Evolutionary conservation across 1,140 invertebrate species (phyloP).

Genomic region (Leguminivora glycinivorella): DNA sequence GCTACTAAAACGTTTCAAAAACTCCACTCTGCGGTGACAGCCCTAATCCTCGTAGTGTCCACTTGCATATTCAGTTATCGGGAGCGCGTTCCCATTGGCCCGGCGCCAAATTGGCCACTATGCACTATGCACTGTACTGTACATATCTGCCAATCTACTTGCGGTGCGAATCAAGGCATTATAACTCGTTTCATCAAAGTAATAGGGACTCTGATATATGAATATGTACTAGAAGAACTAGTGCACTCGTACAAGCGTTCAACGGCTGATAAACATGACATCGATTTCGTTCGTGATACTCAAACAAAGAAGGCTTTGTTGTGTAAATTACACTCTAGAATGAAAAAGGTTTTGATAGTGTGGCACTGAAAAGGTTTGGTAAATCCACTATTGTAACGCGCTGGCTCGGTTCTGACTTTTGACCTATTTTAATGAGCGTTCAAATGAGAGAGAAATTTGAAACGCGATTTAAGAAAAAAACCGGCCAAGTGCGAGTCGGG

Average conservation of each 20-base stretch:
- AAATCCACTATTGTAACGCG: not conserved
- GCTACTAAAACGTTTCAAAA: constrained; percentile 24
- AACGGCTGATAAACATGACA: constrained; percentile 33
- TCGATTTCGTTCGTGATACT: constrained; percentile 11
- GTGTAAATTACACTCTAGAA: not conserved
- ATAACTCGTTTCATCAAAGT: not conserved
- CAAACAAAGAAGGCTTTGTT: constrained; percentile 12
- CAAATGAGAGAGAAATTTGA: not conserved
- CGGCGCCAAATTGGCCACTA: constrained; percentile 45
- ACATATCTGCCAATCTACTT: constrained; percentile 10
- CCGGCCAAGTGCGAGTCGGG: no score
- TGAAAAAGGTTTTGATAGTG: constrained; percentile 12
- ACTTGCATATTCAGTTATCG: constrained; percentile 51
- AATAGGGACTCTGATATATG: not conserved
- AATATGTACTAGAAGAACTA: not conserved
- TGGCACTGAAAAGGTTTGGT: constrained; percentile 1
- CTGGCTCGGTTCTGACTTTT: constrained; percentile 1
- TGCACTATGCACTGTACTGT: constrained; percentile 15
- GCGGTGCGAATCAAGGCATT: not conserved
- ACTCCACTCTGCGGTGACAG: constrained; percentile 19
- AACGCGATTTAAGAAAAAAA: not conserved
- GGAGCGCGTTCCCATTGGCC: constrained; percentile 45
- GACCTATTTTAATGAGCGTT: constrained; percentile 2
- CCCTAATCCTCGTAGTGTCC: constrained; percentile 37
- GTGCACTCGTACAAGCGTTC: constrained; percentile 33